These are phyloP conservation scores for Mactromeris polynyma DNA, from an alignment of 2,888 invertebrate genomes.

Conservation along the genomic window DNA sequence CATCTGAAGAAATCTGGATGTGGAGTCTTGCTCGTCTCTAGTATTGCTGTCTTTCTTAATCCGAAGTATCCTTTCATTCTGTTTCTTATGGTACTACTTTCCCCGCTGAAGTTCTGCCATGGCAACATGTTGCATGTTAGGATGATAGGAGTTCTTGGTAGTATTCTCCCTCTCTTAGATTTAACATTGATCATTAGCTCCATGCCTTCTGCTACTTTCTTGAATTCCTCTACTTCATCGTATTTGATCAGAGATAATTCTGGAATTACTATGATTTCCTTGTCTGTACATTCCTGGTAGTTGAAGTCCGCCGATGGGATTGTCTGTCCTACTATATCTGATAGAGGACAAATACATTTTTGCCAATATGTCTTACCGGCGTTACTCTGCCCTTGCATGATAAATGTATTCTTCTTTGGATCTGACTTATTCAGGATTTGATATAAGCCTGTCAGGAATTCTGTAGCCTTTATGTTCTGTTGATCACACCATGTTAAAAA, in stretches of 20 bases:
- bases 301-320: background rate
- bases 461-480: background rate
- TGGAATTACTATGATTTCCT: conserved; percentile 18
- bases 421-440: background rate
- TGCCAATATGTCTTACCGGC: conserved; percentile 7
- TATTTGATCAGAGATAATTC: background rate
- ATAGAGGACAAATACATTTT: background rate
- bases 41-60: background rate
- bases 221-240: background rate
- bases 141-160: conserved; percentile 1
- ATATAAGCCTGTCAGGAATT: background rate
- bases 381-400: background rate
- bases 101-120: background rate
- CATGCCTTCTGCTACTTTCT: conserved; percentile 3
- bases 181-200: background rate
- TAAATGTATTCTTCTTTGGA: background rate
- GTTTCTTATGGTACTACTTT: background rate
- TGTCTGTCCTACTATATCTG: background rate
- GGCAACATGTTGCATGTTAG: background rate
- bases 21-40: background rate
- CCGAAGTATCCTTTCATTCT: background rate
- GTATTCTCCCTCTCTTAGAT: background rate
- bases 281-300: background rate
- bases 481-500: background rate
- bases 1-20: background rate